phyloP scores from a whole-genome alignment of 2,888 invertebrate genomes.

The Sabellastarte sp. region DNA sequence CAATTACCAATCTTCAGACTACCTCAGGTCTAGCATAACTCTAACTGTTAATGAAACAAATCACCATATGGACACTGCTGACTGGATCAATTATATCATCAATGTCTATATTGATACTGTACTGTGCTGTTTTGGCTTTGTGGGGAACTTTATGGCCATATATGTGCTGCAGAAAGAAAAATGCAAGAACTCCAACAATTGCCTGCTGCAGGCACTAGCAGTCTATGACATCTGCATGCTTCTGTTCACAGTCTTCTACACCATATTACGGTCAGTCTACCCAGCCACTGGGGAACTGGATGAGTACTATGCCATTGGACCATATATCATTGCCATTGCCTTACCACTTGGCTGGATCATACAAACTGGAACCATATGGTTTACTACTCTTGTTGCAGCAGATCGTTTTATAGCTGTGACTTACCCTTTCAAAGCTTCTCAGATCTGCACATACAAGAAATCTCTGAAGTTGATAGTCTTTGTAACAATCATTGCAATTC shows the following conservation, averaged over 20 bases:
- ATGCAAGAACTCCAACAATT: constrained; percentile 6
- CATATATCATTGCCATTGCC: constrained; percentile 15
- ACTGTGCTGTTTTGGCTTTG: constrained; percentile 10
- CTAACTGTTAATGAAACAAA: no score
- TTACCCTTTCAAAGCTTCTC: constrained; percentile 11
- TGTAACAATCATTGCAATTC: constrained; percentile 5
- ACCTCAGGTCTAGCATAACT: no score
- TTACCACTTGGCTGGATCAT: constrained; percentile 19
- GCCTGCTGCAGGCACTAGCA: constrained; percentile 12
- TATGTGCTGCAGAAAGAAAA: constrained; percentile 9
- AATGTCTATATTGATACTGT: constrained; percentile 12
- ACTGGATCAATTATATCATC: constrained; percentile 1
- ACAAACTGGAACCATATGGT: constrained; percentile 21
- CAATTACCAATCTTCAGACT: no score
- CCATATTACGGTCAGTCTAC: constrained; percentile 11
- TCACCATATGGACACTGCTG: not conserved
- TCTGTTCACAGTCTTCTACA: constrained; percentile 12
- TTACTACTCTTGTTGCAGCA: constrained; percentile 10
- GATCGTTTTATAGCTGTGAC: constrained; percentile 16
- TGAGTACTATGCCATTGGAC: constrained; percentile 5
- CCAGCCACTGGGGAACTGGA: constrained; percentile 10
- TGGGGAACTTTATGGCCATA: constrained; percentile 9
- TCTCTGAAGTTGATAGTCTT: not conserved
- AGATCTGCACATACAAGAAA: constrained; percentile 9
- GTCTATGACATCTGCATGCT: constrained; percentile 15